Percentiles rank a stretch among this genome's conserved stretches.
These are phyloP conservation scores for Mycetomoellerius zeteki DNA, from an alignment of 1,140 invertebrate species.

Conservation along the genomic window DNA sequence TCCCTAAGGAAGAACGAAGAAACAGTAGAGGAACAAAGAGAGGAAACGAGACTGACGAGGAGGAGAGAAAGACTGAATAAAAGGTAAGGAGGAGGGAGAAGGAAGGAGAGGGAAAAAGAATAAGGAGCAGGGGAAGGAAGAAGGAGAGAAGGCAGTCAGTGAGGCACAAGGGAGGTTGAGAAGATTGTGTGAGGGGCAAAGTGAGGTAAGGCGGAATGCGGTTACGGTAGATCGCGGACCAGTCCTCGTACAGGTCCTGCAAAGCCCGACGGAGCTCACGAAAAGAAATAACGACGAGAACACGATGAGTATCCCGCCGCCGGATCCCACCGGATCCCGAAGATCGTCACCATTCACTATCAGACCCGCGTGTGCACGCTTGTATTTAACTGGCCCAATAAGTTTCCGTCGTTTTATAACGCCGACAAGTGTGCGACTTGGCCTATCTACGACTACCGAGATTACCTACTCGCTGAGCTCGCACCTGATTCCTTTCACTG, in stretches of 20 bases:
- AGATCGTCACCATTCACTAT: slow-evolving; percentile 74
- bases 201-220: slow-evolving; percentile 78
- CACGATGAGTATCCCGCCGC: slow-evolving; percentile 57
- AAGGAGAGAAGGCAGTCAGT: slow-evolving; percentile 59
- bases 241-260: slow-evolving; percentile 76
- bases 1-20: neutral
- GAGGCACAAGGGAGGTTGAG: slow-evolving; percentile 56
- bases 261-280: slow-evolving; percentile 64
- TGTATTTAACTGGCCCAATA: slow-evolving; percentile 61
- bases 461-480: slow-evolving; percentile 1
- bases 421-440: neutral
- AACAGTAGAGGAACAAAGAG: slow-evolving; percentile 28
- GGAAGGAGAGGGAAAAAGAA: slow-evolving; percentile 48
- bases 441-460: slow-evolving; percentile 43
- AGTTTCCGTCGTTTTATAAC: slow-evolving; percentile 73
- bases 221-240: slow-evolving; percentile 83
- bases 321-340: slow-evolving; percentile 47
- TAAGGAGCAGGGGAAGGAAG: neutral
- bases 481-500: slow-evolving; percentile 53
- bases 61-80: slow-evolving; percentile 65
- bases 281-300: slow-evolving; percentile 74
- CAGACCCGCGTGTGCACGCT: slow-evolving; percentile 30
- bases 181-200: slow-evolving; percentile 61
- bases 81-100: slow-evolving; percentile 46
- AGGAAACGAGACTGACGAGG: slow-evolving; percentile 10